Evolutionary conservation across 1,140 invertebrate species (phyloP), one percentile per base, ranked within the genome.

Genomic region (Stegodyphus mimosarum): DNA sequence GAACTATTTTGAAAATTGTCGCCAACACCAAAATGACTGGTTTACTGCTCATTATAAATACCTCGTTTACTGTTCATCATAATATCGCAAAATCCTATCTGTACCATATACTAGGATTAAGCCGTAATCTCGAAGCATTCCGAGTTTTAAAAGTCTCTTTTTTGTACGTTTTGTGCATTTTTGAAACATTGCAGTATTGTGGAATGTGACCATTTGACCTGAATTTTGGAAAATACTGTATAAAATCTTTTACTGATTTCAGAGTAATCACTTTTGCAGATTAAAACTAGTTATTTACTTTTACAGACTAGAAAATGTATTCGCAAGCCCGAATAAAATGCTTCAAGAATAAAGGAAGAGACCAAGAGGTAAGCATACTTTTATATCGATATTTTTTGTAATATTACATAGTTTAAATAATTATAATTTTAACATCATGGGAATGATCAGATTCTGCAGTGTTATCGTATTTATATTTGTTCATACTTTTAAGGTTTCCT

Each of bases 291-390:
- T 71, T 17, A 60, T 72, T 15, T 80, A 11, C 11, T 60, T 7
- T 55, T 71, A 70, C 49, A 64, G 13, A 5, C 6, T 18, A 13
- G 13, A 15, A 18, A 6, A 83, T 83, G 80, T 67, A 73, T 74
- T 51, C 70, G 4, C 71, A 73, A 53, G n/a, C 18, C 18, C 88
- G 91, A 17, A 69, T 91, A 15, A 89, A 88, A 69, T 88, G 87
- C 55, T 92, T 90, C 87, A 92, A 92, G 87, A 91, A 92, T 87
- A 89, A 89, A 74, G 91, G 91, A 48, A 91, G 91, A 78, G 90
- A 91, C 87, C 87, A 88, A 33, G 91, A 91, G 69, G 91, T 91
- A 89, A 89, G 88, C 33, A 33, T 33, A 33, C n/a, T n/a, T 33
- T 69, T 69, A 60, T 17, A 5, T 18, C 2, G 64, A 2, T 6